Percentiles rank a stretch among this genome's conserved stretches.
These are phyloP conservation scores for Cephalopachus bancanus DNA, from an alignment of 2,797 vertebrate species.

Conservation along the genomic window DNA sequence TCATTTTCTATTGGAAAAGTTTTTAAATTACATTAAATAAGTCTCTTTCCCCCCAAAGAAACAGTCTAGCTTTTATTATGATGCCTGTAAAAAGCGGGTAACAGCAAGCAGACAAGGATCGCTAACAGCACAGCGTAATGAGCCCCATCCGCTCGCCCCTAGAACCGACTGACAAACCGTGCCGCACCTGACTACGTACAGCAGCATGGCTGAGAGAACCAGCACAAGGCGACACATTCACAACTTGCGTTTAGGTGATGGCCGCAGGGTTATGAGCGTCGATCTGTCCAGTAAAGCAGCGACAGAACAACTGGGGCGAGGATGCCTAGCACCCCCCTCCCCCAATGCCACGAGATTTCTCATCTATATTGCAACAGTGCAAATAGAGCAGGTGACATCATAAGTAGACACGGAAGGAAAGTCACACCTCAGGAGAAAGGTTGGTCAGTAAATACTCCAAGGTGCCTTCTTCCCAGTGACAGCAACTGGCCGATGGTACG, in stretches of 20 bases:
- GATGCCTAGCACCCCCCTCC: not conserved
- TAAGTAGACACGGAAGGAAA: slow-evolving; percentile 62
- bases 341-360: slow-evolving; percentile 35
- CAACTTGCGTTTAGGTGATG: not conserved
- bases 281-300: slow-evolving; percentile 60
- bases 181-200: slow-evolving; percentile 69
- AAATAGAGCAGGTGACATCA: slow-evolving; percentile 66
- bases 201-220: slow-evolving; percentile 60
- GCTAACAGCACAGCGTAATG: slow-evolving; percentile 74
- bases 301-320: slow-evolving; percentile 58
- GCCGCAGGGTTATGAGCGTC: slow-evolving; percentile 34
- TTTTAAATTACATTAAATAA: slow-evolving; percentile 74
- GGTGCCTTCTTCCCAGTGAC: slow-evolving; percentile 61
- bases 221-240: slow-evolving; percentile 74
- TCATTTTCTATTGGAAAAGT: slow-evolving; percentile 74
- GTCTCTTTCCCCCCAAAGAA: slow-evolving; percentile 81
- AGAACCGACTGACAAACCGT: slow-evolving; percentile 54
- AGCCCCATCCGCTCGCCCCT: slow-evolving; percentile 59
- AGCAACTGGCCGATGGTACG: slow-evolving; percentile 52
- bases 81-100: slow-evolving; percentile 83
- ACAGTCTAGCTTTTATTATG: slow-evolving; percentile 73
- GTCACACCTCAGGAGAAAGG: slow-evolving; percentile 64
- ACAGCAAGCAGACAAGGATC: slow-evolving; percentile 81
- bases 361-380: slow-evolving; percentile 70
- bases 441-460: slow-evolving; percentile 65